A percentile compares a stretch with the other conserved stretches of the same genome.
These are phyloP conservation scores for Rhizomys pruinosus DNA, from an alignment of 2,113 vertebrate species.

Conservation along the genomic window DNA sequence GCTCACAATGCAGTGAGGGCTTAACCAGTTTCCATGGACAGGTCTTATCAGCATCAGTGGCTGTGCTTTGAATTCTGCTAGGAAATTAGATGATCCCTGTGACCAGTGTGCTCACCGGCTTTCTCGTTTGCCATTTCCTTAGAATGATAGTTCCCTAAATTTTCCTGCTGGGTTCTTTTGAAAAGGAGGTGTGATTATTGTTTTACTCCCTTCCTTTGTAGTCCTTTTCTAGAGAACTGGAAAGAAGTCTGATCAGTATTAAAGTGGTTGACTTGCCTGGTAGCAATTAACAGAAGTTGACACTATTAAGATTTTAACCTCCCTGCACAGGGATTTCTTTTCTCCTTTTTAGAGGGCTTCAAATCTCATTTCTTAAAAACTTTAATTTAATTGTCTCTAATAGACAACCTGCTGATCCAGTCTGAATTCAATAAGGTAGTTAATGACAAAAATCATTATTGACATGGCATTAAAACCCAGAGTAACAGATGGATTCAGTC, in stretches of 20 bases:
- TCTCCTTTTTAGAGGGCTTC: neutral
- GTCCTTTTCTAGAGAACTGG: neutral
- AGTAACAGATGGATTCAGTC: slow-evolving; percentile 43
- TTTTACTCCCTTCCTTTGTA: no score
- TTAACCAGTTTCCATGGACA: neutral
- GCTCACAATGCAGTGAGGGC: neutral
- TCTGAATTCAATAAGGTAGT: slow-evolving; percentile 29
- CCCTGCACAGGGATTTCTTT: neutral
- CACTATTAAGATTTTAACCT: neutral
- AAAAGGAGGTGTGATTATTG: neutral
- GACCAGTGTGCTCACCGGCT: neutral
- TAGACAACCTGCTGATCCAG: neutral
- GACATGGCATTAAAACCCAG: slow-evolving; percentile 33
- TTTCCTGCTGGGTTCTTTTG: neutral
- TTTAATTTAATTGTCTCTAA: slow-evolving; percentile 25
- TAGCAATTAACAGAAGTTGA: slow-evolving; percentile 11
- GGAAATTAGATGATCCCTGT: neutral
- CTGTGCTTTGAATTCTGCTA: neutral
- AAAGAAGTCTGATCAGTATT: neutral
- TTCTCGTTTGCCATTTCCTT: neutral
- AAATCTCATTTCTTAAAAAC: slow-evolving; percentile 21
- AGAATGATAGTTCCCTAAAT: neutral
- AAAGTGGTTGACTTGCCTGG: neutral
- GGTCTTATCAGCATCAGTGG: neutral
- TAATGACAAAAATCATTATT: slow-evolving; percentile 50